Evolutionary conservation across 1,140 invertebrate genomes (phyloP).

Genomic region (Drosophila melanica): DNA sequence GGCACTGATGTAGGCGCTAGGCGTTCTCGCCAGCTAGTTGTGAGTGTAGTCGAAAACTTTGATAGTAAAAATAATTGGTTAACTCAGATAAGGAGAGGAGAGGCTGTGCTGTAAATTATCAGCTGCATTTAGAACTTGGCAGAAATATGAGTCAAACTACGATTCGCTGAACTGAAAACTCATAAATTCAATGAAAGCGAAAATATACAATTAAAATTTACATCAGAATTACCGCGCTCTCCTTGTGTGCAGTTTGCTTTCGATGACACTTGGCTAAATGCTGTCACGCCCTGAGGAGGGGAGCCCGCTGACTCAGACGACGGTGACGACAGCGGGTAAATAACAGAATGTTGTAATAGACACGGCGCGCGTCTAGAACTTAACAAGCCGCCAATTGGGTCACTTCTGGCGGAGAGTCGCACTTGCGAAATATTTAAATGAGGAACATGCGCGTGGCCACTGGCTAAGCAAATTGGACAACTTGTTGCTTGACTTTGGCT

Average conservation of each 20-base stretch:
- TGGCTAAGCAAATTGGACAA: constrained; percentile 49
- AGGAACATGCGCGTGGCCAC: constrained; percentile 60
- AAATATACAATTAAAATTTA: constrained; percentile 47
- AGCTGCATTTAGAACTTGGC: constrained; percentile 16
- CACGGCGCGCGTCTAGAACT: constrained; percentile 24
- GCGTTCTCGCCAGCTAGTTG: constrained; percentile 17
- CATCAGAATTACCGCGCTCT: constrained; percentile 36
- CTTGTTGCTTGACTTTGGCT: constrained; percentile 63
- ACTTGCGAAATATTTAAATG: constrained; percentile 71
- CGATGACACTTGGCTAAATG: constrained; percentile 49
- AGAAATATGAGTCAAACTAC: constrained; percentile 22
- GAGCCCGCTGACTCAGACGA: constrained; percentile 39
- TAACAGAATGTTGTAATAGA: constrained; percentile 39
- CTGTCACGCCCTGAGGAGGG: neutral
- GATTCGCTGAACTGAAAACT: constrained; percentile 10
- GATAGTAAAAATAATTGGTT: constrained; percentile 14
- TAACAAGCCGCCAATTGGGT: constrained; percentile 56
- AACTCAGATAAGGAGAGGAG: neutral
- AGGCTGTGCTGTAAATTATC: neutral
- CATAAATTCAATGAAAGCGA: constrained; percentile 29
- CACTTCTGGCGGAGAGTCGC: constrained; percentile 38
- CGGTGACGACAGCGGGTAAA: constrained; percentile 39
- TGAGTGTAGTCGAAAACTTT: neutral
- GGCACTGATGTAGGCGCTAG: neutral
- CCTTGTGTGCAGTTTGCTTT: constrained; percentile 20